Evolutionary conservation across 1,140 invertebrate genomes (phyloP).

Genomic region (Apocrypta bakeri): DNA sequence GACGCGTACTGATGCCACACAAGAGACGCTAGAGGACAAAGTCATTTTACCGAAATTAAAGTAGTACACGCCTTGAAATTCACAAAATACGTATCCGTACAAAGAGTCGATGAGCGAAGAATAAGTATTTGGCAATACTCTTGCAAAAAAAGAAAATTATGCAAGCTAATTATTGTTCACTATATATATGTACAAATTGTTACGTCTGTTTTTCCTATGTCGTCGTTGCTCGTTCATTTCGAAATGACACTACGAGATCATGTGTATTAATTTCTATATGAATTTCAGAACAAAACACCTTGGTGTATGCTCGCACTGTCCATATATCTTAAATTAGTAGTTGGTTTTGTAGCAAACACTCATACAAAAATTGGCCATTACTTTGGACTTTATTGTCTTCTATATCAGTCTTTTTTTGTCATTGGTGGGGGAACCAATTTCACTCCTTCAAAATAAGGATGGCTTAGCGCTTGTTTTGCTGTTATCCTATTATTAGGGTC

Average conservation of each 20-base stretch:
- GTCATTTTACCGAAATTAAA: slow-evolving; percentile 59
- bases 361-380: background rate
- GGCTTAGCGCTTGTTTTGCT: slow-evolving; percentile 83
- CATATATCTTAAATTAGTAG: slow-evolving; percentile 1
- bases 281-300: background rate
- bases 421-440: slow-evolving; percentile 75
- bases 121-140: background rate
- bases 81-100: background rate
- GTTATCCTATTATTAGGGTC: slow-evolving; percentile 87
- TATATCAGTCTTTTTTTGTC: slow-evolving; percentile 69
- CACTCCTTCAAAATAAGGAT: slow-evolving; percentile 87
- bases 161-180: slow-evolving; percentile 2
- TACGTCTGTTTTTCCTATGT: background rate
- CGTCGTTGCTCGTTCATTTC: background rate
- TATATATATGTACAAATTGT: slow-evolving; percentile 19
- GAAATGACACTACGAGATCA: background rate
- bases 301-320: background rate
- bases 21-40: slow-evolving; percentile 46
- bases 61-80: slow-evolving; percentile 32
- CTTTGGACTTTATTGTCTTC: slow-evolving; percentile 19
- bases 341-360: background rate
- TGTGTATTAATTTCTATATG: background rate
- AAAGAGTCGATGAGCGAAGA: too few relatives aligned
- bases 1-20: slow-evolving; percentile 3
- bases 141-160: slow-evolving; percentile 26